Base-by-base conservation (phyloP, 2,888 invertebrate species). In the Netelia melanura region DNA sequence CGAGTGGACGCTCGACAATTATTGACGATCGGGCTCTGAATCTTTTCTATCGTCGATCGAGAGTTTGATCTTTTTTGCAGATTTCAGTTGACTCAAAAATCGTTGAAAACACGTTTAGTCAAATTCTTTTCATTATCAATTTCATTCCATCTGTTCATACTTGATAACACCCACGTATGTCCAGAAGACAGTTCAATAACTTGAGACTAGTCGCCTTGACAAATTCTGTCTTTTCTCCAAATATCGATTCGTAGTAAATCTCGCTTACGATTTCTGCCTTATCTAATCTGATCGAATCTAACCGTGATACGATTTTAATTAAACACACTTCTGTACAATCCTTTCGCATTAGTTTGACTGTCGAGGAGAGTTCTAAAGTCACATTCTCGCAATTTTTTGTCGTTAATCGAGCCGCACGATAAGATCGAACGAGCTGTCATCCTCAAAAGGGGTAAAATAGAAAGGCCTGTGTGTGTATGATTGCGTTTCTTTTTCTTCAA, bases 401-500 rank as follows among this genome's bases (percentile, higher is more conserved):
- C 11, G 21, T 52, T 9, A 38, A 17, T 43, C 14, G 38, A 3
- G 62, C 43, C 58, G 1, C n/a, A 6, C 56, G 43, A 38, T 82
- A 44, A 44, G 38, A 79, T 67, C 75, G 80, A 86, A 87, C 75
- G 89, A 89, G 86, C 89, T 89, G 89, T 90, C 88, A 87, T 79
- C 89, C 89, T 88, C 85, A 87, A 86, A 84, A 85, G 80, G 87
- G 85, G 84, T 87, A 3, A 79, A 87, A 91, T 90, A 89, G 85
- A 86, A 89, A 89, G 91, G 90, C 90, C 91, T 88, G 25, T 38
- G 48, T 14, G 14, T 48, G 11, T 11, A 14, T 48, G 48, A 0
- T 3, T 14, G 48, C 5, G 14, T 64, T 62, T 21, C 64, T 54
- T 75, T 38, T 75, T 77, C 71, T 79, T 25, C 9, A 75, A 48